Percentiles rank a stretch among this genome's conserved stretches.
Evolutionary conservation across 2,888 invertebrate species (phyloP).

Genomic region (Ectemnius lituratus): DNA sequence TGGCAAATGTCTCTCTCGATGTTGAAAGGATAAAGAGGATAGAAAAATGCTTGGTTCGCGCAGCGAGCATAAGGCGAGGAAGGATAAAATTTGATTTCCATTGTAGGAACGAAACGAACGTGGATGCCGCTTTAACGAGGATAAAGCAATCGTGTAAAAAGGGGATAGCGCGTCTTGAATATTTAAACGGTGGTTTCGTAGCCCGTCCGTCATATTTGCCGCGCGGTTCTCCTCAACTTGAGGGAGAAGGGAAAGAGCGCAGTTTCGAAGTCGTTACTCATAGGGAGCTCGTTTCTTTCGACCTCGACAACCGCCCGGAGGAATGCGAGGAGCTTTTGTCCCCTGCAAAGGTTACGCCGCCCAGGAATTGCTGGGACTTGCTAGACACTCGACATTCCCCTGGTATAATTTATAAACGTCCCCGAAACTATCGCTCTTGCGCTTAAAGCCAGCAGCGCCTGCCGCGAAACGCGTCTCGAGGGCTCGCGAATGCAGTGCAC

Average conservation of each 20-base stretch:
- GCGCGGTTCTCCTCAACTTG: constrained; percentile 16
- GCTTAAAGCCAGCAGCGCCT: neutral
- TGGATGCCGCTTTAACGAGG: constrained; percentile 14
- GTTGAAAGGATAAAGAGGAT: too few relatives aligned
- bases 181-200: constrained; percentile 35
- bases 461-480: neutral
- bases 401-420: constrained; percentile 19
- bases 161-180: constrained; percentile 34
- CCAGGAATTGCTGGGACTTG: constrained; percentile 27
- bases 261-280: constrained; percentile 36
- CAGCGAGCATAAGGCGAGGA: neutral
- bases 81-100: constrained; percentile 16
- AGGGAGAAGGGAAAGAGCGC: constrained; percentile 5
- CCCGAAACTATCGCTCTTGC: neutral
- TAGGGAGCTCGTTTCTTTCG: constrained; percentile 8
- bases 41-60: too few relatives aligned
- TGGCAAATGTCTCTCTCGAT: too few relatives aligned
- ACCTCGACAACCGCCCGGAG: constrained; percentile 10
- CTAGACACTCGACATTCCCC: constrained; percentile 13
- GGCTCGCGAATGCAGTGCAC: neutral
- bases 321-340: constrained; percentile 27
- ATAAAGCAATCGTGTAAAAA: constrained; percentile 36
- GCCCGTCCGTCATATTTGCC: neutral
- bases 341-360: constrained; percentile 19
- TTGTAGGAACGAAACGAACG: constrained; percentile 18